These are phyloP conservation scores for Subacronicta megacephala DNA, from an alignment of 2,888 invertebrate species.

Conservation along the genomic window DNA sequence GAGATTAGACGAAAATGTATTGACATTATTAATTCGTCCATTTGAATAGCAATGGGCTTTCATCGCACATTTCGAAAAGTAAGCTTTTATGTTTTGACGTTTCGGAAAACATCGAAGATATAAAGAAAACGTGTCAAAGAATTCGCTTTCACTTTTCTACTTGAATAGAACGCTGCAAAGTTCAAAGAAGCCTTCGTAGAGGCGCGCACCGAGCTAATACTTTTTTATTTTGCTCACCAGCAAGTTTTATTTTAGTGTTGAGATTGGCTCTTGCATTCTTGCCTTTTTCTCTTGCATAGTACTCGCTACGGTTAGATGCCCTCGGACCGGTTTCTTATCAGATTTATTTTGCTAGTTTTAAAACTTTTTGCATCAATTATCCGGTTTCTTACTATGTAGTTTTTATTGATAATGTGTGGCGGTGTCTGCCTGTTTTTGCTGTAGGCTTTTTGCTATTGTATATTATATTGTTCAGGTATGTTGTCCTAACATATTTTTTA, in stretches of 20 bases:
- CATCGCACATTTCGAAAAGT: conserved; percentile 7
- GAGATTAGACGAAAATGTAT: too few species aligned
- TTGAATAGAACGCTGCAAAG: conserved; percentile 26
- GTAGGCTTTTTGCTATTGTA: conserved; percentile 31
- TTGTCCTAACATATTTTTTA: conserved; percentile 9
- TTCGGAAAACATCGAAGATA: conserved; percentile 23
- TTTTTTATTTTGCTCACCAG: conserved; percentile 38
- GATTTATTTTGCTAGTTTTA: conserved; percentile 61
- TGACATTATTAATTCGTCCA: neutral
- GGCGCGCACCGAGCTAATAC: conserved; percentile 10
- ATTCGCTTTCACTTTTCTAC: conserved; percentile 43
- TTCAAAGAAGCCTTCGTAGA: conserved; percentile 38
- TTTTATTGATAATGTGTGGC: conserved; percentile 49
- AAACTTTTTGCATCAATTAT: conserved; percentile 66
- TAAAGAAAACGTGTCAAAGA: conserved; percentile 31
- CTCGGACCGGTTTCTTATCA: conserved; percentile 64
- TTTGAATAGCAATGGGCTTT: conserved; percentile 7
- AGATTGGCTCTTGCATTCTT: conserved; percentile 51
- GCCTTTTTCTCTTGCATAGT: conserved; percentile 51
- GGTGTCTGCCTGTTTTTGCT: conserved; percentile 35
- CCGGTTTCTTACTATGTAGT: conserved; percentile 55
- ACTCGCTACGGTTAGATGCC: conserved; percentile 53
- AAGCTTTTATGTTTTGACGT: conserved; percentile 16
- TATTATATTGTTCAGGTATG: conserved; percentile 13
- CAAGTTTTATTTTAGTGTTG: conserved; percentile 35